A percentile compares a stretch with the other conserved stretches of the same genome.
Conservation (phyloP, 1,140 invertebrate species). For the Cotesia glomerata region DNA sequence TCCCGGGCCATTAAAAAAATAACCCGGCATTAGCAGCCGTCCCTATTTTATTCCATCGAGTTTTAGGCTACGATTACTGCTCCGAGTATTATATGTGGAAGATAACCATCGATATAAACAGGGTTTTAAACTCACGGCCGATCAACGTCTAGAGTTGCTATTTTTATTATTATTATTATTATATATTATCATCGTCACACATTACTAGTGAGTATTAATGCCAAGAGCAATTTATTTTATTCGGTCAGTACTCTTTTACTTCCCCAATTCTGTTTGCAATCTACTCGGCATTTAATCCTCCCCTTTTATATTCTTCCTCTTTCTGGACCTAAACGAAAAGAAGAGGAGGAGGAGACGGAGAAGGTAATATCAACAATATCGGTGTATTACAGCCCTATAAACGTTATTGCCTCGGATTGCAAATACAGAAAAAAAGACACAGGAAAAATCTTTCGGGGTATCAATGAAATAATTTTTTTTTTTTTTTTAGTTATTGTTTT, state of each 20-base stretch:
- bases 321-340: too few relatives aligned
- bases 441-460: too few relatives aligned
- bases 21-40: conserved; percentile 41
- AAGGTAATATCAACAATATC: too few relatives aligned
- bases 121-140: not conserved
- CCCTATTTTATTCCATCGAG: conserved; percentile 38
- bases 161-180: conserved; percentile 27
- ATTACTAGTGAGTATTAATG: conserved; percentile 9
- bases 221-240: conserved; percentile 36
- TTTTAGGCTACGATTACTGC: conserved; percentile 39
- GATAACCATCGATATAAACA: conserved; percentile 43
- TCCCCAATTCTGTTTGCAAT: conserved; percentile 2
- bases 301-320: not conserved
- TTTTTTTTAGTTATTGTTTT: not conserved
- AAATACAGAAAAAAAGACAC: too few relatives aligned
- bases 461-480: not conserved
- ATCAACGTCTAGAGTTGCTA: conserved; percentile 11
- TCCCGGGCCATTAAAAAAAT: conserved; percentile 41
- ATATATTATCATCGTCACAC: conserved; percentile 1
- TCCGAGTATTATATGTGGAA: too few relatives aligned
- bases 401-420: not conserved
- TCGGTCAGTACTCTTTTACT: conserved; percentile 14
- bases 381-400: conserved; percentile 9
- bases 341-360: not conserved
- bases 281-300: not conserved